Evolutionary conservation across 2,888 invertebrate species (phyloP).

Genomic region (Drymonia ruficornis): DNA sequence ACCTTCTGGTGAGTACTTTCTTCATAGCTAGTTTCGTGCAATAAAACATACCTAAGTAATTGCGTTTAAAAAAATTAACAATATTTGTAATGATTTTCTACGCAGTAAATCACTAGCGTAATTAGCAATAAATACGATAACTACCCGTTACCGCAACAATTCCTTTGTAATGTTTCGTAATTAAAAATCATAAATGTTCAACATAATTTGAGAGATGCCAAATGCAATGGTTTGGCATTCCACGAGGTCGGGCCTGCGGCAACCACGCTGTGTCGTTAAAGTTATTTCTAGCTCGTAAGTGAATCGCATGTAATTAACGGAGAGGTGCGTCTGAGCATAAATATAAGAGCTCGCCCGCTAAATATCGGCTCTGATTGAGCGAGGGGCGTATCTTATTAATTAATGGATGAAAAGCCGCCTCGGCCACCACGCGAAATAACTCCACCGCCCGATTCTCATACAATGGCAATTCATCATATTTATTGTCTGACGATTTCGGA

Average conservation of each 20-base stretch:
- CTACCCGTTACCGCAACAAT: slow-evolving; percentile 12
- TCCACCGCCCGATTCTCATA: slow-evolving; percentile 72
- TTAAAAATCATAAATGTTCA: slow-evolving; percentile 31
- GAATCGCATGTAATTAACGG: slow-evolving; percentile 73
- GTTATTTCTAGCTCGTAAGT: slow-evolving; percentile 65
- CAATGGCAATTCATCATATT: slow-evolving; percentile 78
- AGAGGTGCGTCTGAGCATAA: slow-evolving; percentile 73
- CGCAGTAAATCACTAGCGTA: slow-evolving; percentile 21
- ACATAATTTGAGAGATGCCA: slow-evolving; percentile 35
- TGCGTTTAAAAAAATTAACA: no score
- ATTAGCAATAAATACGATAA: slow-evolving; percentile 25
- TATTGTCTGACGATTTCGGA: slow-evolving; percentile 78
- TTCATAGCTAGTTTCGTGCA: no score
- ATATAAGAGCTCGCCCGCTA: slow-evolving; percentile 68
- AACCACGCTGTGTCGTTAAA: slow-evolving; percentile 61
- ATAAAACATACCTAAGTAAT: no score
- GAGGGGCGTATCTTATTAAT: slow-evolving; percentile 79
- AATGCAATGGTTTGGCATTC: slow-evolving; percentile 36
- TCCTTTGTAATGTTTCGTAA: slow-evolving; percentile 27
- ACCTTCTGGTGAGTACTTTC: no score
- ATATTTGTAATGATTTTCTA: not conserved
- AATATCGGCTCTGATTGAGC: slow-evolving; percentile 74
- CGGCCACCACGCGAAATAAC: slow-evolving; percentile 69
- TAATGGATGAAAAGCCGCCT: slow-evolving; percentile 76
- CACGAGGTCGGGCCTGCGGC: slow-evolving; percentile 39